A percentile compares a stretch with the other conserved stretches of the same genome.
phyloP scores from a whole-genome alignment of 1,140 invertebrate genomes.

The Aphaenogaster floridana region DNA sequence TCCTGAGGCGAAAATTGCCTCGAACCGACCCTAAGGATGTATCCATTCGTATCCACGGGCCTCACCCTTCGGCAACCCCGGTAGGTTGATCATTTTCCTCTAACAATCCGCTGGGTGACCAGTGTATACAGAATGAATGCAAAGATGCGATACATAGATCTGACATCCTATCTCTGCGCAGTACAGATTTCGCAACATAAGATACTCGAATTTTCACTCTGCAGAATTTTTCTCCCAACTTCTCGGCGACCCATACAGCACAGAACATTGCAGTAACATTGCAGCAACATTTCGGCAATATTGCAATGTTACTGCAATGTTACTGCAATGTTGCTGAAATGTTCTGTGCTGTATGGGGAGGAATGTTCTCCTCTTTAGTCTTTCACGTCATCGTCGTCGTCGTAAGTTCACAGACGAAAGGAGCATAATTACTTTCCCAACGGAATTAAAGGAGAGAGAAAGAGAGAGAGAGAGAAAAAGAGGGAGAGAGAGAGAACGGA shows the following conservation, averaged over 20 bases:
- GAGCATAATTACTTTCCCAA: conserved; percentile 62
- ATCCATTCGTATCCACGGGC: conserved; percentile 35
- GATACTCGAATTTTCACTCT: background rate
- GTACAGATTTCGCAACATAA: background rate
- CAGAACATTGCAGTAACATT: no score
- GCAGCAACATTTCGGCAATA: no score
- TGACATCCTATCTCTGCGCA: background rate
- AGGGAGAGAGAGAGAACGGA: conserved; percentile 32
- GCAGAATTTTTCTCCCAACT: background rate
- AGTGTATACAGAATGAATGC: conserved; percentile 13
- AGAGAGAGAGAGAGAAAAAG: background rate
- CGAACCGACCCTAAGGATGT: conserved; percentile 52
- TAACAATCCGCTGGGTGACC: background rate
- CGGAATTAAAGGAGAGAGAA: conserved; percentile 36
- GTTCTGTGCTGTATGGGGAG: background rate
- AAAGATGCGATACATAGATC: background rate
- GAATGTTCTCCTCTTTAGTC: conserved; percentile 15
- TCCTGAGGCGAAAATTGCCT: conserved; percentile 71
- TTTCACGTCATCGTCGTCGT: conserved; percentile 9
- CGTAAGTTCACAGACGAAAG: background rate
- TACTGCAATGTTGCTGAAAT: no score
- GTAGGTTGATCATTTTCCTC: conserved; percentile 62
- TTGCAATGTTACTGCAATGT: no score
- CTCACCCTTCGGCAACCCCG: conserved; percentile 57
- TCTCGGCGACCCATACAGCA: background rate